Conservation (phyloP, 2,113 vertebrate species). For the Camelus dromedarius region DNA sequence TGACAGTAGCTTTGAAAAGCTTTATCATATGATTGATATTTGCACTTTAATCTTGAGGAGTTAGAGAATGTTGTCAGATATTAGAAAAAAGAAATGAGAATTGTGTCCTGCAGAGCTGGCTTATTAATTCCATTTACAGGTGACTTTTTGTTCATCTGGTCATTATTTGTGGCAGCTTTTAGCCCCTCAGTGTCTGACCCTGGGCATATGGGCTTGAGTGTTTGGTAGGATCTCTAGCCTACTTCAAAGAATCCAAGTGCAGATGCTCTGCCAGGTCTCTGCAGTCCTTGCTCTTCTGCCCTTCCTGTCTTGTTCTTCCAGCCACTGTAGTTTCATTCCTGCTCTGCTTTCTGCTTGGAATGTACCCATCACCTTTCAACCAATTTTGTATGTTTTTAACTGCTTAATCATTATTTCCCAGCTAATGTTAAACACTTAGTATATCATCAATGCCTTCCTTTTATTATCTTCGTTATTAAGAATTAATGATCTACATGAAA, state of each 20-base stretch:
- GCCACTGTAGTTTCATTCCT: background rate
- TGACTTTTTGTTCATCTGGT: background rate
- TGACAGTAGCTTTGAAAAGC: background rate
- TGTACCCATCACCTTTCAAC: background rate
- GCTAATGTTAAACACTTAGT: background rate
- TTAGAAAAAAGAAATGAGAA: background rate
- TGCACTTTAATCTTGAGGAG: background rate
- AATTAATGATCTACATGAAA: slow-evolving; percentile 13
- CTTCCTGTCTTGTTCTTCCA: background rate
- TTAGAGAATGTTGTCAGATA: background rate
- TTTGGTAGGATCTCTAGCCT: background rate
- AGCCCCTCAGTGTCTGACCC: background rate
- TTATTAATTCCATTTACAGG: background rate
- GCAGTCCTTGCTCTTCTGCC: background rate
- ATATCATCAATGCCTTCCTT: background rate
- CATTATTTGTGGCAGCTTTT: background rate
- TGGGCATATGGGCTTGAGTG: background rate
- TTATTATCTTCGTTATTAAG: slow-evolving; percentile 44
- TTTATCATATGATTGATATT: background rate
- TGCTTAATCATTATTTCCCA: background rate
- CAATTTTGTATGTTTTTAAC: slow-evolving; percentile 9
- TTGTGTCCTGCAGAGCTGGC: background rate
- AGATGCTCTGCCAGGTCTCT: background rate
- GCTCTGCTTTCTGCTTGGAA: background rate
- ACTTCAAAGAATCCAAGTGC: background rate